phyloP scores from a whole-genome alignment of 2,888 invertebrate species.

The Syrphus vitripennis region DNA sequence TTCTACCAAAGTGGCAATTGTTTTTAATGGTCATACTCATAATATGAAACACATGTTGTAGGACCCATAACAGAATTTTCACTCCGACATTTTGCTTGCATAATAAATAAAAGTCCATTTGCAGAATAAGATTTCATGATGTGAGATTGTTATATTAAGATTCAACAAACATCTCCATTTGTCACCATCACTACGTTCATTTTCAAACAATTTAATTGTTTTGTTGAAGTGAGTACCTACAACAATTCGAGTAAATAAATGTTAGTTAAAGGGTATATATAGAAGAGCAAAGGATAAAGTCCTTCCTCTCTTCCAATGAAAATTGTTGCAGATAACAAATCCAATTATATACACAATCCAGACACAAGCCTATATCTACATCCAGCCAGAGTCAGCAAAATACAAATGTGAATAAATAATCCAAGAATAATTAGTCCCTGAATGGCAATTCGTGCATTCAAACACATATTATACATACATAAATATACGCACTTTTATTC shows the following conservation, averaged over 20 bases:
- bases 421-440: slow-evolving; percentile 60
- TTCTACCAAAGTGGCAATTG: not conserved
- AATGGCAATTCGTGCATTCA: slow-evolving; percentile 40
- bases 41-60: not conserved
- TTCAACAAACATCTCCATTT: not conserved
- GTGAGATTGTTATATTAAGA: not conserved
- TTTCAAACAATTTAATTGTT: slow-evolving; percentile 14
- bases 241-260: not conserved
- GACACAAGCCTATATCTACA: not conserved
- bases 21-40: not conserved
- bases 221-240: not conserved
- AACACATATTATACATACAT: not conserved
- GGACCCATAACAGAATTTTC: not conserved
- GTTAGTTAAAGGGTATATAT: not conserved
- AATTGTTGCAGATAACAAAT: not conserved
- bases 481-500: slow-evolving; percentile 10
- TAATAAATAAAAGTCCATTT: not conserved
- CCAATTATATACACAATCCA: not conserved
- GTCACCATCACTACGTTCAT: not conserved
- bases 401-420: slow-evolving; percentile 51
- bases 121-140: not conserved
- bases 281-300: not conserved
- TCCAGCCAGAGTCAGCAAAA: not conserved
- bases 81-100: not conserved
- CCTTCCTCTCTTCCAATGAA: not conserved